Evolutionary conservation across 2,113 vertebrate genomes (phyloP).

Genomic region (Apteryx mantelli): DNA sequence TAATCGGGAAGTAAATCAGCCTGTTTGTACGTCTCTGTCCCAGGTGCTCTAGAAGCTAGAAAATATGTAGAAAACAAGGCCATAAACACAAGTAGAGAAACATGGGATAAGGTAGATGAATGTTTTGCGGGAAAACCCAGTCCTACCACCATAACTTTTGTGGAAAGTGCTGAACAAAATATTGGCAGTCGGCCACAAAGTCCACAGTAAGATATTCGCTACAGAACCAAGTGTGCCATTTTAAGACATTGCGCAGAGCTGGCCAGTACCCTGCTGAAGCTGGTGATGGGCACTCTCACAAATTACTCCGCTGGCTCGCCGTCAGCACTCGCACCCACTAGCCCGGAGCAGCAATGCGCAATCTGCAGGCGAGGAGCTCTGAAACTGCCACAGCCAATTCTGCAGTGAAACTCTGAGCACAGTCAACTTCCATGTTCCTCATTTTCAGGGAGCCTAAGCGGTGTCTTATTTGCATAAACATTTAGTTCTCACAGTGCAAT

Average conservation of each 20-base stretch:
- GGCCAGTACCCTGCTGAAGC: fast-evolving
- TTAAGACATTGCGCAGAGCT: fast-evolving
- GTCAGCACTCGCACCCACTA: neutral
- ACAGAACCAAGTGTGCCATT: neutral
- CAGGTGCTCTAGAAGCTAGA: neutral
- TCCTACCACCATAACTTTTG: neutral
- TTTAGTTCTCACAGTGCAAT: neutral
- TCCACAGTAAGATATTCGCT: neutral
- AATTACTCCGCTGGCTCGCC: neutral
- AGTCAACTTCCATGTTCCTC: neutral
- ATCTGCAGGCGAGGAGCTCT: neutral
- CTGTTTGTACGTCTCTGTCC: neutral
- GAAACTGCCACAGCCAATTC: neutral
- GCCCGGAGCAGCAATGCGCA: neutral
- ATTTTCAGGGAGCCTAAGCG: neutral
- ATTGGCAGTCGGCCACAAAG: neutral
- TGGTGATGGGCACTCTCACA: neutral
- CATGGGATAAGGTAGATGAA: neutral
- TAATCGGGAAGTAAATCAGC: neutral
- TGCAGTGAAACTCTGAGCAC: neutral
- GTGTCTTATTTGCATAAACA: neutral
- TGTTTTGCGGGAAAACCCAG: neutral
- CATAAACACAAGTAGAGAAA: neutral
- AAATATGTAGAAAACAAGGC: neutral
- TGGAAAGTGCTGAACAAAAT: neutral